A percentile compares a stretch with the other conserved stretches of the same genome.
Conservation (phyloP, 2,888 invertebrate genomes). For the Mythimna loreyi region DNA sequence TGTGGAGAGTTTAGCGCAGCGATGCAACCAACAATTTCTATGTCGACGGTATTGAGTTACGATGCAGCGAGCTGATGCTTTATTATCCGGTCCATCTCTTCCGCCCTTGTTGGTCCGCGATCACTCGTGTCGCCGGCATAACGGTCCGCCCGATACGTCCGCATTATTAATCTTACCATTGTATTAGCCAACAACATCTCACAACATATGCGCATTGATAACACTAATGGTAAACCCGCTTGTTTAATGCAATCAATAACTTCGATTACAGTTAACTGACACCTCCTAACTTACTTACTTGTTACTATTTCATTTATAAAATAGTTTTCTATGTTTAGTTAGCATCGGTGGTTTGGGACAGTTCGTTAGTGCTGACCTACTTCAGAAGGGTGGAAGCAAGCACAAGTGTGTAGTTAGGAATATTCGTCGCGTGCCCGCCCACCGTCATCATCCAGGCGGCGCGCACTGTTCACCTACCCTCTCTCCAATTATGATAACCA, state of each 20-base stretch:
- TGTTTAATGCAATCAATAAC: conserved; percentile 84
- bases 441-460: conserved; percentile 80
- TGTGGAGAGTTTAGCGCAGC: conserved; percentile 76
- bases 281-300: conserved; percentile 74
- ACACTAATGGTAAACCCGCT: conserved; percentile 83
- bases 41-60: conserved; percentile 88
- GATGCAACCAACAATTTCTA: conserved; percentile 86
- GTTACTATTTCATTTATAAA: conserved; percentile 49
- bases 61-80: conserved; percentile 85
- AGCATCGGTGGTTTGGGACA: conserved; percentile 14
- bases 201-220: conserved; percentile 87
- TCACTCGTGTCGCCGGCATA: conserved; percentile 86
- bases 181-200: conserved; percentile 85
- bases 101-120: conserved; percentile 88
- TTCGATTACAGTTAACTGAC: conserved; percentile 81
- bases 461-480: conserved; percentile 86
- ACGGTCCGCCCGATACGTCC: conserved; percentile 84
- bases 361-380: conserved; percentile 46
- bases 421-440: conserved; percentile 82
- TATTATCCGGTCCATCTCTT: conserved; percentile 89
- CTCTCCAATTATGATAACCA: conserved; percentile 90
- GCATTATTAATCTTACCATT: conserved; percentile 89
- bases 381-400: conserved; percentile 45
- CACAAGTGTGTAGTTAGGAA: conserved; percentile 67
- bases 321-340: conserved; percentile 1